phyloP scores from a whole-genome alignment of 2,888 invertebrate species.

The Latrodectus hesperus region DNA sequence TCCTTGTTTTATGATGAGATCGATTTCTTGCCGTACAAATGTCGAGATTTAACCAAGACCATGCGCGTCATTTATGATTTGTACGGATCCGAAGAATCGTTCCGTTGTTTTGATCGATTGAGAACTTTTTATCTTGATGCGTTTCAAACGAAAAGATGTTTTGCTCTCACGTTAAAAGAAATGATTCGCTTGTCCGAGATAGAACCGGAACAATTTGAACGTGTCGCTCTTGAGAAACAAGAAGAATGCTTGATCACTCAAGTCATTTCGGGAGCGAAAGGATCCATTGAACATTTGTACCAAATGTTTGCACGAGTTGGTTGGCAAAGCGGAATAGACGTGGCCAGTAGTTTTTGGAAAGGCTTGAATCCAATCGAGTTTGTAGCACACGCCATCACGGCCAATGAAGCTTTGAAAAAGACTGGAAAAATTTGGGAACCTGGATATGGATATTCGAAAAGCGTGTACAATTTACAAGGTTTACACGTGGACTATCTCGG shows the following conservation, averaged over 20 bases:
- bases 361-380: slow-evolving; percentile 4
- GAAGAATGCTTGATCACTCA: slow-evolving; percentile 3
- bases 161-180: slow-evolving; percentile 3
- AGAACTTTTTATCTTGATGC: slow-evolving; percentile 1
- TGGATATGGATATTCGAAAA: slow-evolving; percentile 34
- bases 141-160: neutral
- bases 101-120: slow-evolving; percentile 10
- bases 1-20: slow-evolving; percentile 1
- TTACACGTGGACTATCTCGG: slow-evolving; percentile 20
- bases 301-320: slow-evolving; percentile 39
- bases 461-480: slow-evolving; percentile 8
- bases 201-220: neutral
- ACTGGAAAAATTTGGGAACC: slow-evolving; percentile 33
- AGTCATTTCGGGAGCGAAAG: slow-evolving; percentile 16
- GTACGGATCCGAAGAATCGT: slow-evolving; percentile 14
- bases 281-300: slow-evolving; percentile 21
- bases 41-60: neutral
- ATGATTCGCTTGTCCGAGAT: neutral
- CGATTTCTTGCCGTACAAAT: slow-evolving; percentile 31
- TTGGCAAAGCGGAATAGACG: neutral
- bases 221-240: neutral
- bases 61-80: slow-evolving; percentile 11
- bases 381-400: neutral
- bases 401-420: neutral
- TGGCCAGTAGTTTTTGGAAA: slow-evolving; percentile 12